phyloP scores from a whole-genome alignment of 37 sponge, comb jelly and placozoan genomes.

The Aphrocallistes beatrix region DNA sequence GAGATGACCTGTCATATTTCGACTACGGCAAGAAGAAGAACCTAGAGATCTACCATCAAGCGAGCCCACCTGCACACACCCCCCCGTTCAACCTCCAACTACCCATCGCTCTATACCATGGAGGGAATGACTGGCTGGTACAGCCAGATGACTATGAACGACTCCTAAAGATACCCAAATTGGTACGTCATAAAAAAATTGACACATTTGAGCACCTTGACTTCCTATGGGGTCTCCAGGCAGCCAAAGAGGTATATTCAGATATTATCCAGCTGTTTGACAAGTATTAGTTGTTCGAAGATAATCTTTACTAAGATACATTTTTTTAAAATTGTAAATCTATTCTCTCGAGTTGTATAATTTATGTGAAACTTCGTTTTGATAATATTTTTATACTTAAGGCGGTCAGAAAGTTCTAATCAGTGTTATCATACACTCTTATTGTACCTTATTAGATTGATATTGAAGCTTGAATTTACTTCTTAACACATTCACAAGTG shows the following conservation, averaged over 20 bases:
- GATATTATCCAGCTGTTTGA: conserved; percentile 33
- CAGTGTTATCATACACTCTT: no score
- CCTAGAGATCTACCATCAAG: not conserved
- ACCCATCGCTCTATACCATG: conserved; percentile 61
- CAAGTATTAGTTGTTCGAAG: no score
- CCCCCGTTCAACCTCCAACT: conserved; percentile 40
- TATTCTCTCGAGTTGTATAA: no score
- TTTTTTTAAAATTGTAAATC: no score
- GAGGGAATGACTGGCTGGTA: conserved; percentile 70
- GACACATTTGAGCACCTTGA: conserved; percentile 71
- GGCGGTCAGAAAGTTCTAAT: no score
- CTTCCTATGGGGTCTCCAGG: conserved; percentile 78
- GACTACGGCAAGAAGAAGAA: conserved; percentile 17
- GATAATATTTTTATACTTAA: no score
- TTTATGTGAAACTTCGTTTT: no score
- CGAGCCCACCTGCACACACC: conserved; percentile 49
- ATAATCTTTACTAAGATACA: no score
- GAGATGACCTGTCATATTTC: not conserved
- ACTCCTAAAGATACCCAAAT: not conserved
- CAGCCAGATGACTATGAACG: conserved; percentile 44
- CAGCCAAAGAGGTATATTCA: conserved; percentile 40
- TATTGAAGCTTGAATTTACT: no score
- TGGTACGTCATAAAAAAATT: not conserved
- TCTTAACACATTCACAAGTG: no score
- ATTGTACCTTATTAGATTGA: no score